These are phyloP conservation scores for Gymnarchus niloticus DNA, from an alignment of 2,113 vertebrate species.

Conservation along the genomic window DNA sequence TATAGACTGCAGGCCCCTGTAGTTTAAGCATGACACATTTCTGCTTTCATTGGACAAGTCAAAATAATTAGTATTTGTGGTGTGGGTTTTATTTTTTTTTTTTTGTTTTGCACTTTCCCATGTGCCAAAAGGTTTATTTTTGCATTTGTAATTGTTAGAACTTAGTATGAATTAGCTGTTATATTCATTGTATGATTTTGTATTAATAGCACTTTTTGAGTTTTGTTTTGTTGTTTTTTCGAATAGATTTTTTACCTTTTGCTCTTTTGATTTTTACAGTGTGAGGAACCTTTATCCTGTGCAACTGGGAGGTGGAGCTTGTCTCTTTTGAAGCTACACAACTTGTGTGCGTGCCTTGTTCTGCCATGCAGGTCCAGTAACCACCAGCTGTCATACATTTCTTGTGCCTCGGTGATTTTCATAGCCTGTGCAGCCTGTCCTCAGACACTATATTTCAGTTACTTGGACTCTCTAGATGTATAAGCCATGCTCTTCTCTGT, in stretches of 20 bases:
- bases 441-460: neutral
- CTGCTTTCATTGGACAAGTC: neutral
- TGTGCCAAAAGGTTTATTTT: slow-evolving; percentile 19
- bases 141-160: neutral
- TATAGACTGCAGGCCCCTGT: too few species aligned
- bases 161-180: neutral
- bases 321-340: neutral
- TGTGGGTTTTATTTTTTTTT: neutral
- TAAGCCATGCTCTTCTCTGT: slow-evolving; percentile 40
- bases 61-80: neutral
- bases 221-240: neutral
- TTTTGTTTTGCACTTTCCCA: neutral
- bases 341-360: slow-evolving; percentile 20
- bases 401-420: neutral
- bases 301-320: neutral
- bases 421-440: neutral
- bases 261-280: neutral
- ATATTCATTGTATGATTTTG: neutral
- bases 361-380: neutral
- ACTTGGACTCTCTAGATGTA: slow-evolving; percentile 14
- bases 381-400: neutral
- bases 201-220: neutral
- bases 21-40: neutral
- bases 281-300: neutral
- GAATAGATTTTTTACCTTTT: neutral